A percentile compares a stretch with the other conserved stretches of the same genome.
Evolutionary conservation across 1,140 invertebrate species (phyloP).

Genomic region (Saccostrea echinata): DNA sequence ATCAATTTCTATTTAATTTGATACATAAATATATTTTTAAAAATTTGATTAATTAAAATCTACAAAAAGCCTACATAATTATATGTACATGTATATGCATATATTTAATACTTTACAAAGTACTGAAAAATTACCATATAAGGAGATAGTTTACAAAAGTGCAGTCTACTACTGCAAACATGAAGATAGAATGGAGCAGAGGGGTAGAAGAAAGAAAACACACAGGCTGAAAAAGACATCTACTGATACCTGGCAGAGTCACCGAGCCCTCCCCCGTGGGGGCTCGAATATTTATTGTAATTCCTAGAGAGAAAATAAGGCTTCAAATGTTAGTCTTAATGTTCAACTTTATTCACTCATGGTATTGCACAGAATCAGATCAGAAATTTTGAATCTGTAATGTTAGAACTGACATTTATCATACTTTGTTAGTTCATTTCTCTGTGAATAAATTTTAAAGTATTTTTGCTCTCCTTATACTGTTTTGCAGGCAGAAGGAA

Average conservation of each 20-base stretch:
- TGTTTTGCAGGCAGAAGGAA: too few species aligned
- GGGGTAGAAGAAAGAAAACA: not conserved
- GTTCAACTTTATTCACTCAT: not conserved
- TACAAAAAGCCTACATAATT: too few species aligned
- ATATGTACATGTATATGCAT: not conserved
- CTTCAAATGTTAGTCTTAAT: not conserved
- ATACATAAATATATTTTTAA: too few species aligned
- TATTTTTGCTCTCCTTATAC: too few species aligned
- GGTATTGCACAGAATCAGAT: too few species aligned
- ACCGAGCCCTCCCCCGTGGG: constrained; percentile 58
- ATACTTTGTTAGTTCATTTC: too few species aligned
- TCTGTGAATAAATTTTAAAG: too few species aligned
- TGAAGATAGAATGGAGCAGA: not conserved
- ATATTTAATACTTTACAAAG: not conserved
- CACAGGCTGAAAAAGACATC: constrained; percentile 33
- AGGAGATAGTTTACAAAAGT: not conserved
- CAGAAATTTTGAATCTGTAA: too few species aligned
- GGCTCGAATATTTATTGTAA: constrained; percentile 63
- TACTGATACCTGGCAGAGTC: constrained; percentile 46
- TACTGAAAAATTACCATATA: not conserved
- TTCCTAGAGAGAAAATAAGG: constrained; percentile 41
- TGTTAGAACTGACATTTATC: too few species aligned
- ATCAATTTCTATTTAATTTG: too few species aligned
- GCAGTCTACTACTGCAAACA: not conserved
- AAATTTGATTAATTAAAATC: too few species aligned